Base-by-base conservation (phyloP, 2,797 vertebrate genomes). In the Brachyrhaphis roseni region DNA sequence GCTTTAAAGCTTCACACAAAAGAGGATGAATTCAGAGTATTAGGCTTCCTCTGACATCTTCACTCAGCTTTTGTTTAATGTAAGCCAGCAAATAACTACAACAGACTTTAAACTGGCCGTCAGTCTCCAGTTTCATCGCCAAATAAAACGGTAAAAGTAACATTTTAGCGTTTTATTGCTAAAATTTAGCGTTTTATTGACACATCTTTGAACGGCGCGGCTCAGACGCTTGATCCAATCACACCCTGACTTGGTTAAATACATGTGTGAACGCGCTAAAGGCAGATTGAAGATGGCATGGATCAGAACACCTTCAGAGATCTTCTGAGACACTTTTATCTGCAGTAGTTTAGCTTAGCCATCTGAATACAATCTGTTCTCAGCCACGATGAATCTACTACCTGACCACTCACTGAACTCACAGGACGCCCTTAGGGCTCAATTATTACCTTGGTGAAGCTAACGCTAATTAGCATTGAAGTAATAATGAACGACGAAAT, bases 1-100 rank as follows among this genome's bases (percentile, higher is more conserved):
- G 68, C 68, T 71, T 71, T 71, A 46, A 45, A 71, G 68, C 68
- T 71, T 71, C 68, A 45, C 68, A 46, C 26, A 71, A 70, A 68
- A 71, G 41, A 71, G 68, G 26, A 71, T 45, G 13, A 45, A 28
- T 28, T 45, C 68, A 71, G 23, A 70, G 26, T 28, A 16, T 71
- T 45, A 71, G 41, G 41, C 68, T 45, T 45, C 13, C 68, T 71
- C 41, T 45, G 41, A 46, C 41, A 45, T 71, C 41, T 45, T 28
- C 68, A 15, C 26, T 71, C 28, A 45, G 13, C 41, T 45, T 71
- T 71, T 15, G 41, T 45, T 71, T 45, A n/a, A 71, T 71, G 26
- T 28, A 18, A 71, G 43, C 26, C 41, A 70, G 18, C n/a, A 43
- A 70, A 70, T 43, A 70, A 26, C 23, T 66, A 36, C 18, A 36